phyloP scores from a whole-genome alignment of 2,888 invertebrate genomes.

The Agrotis puta region DNA sequence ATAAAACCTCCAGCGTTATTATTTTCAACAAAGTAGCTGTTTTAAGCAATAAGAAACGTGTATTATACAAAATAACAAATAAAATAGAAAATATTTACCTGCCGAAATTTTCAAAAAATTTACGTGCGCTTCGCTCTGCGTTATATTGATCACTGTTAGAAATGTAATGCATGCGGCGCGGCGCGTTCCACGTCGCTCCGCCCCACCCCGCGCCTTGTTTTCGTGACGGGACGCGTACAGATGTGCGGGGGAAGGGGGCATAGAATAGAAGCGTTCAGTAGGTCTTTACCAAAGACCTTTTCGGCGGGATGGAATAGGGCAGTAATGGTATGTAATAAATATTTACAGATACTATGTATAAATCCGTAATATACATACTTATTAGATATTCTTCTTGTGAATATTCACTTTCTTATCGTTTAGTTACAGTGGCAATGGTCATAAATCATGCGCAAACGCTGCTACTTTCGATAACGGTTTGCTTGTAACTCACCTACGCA shows the following conservation, averaged over 20 bases:
- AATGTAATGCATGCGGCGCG: too few species aligned
- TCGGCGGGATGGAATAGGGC: background rate
- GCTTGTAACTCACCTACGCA: too few species aligned
- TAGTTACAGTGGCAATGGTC: background rate
- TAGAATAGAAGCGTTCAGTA: background rate
- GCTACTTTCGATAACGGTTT: background rate
- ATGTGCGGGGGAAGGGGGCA: too few species aligned
- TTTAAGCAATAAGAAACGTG: background rate
- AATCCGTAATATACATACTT: background rate
- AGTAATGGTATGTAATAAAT: too few species aligned
- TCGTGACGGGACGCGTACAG: background rate
- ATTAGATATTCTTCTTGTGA: background rate
- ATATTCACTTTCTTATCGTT: background rate
- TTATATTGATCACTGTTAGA: slow-evolving; percentile 24
- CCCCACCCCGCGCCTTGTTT: background rate
- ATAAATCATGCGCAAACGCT: background rate
- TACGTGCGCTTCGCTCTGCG: slow-evolving; percentile 16
- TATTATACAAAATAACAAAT: background rate
- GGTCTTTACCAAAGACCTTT: background rate
- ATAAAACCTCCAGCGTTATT: background rate
- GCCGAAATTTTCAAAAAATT: background rate
- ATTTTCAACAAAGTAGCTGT: background rate
- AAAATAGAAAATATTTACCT: slow-evolving; percentile 23
- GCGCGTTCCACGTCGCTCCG: background rate
- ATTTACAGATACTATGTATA: too few species aligned